Evolutionary conservation across 2,888 invertebrate species (phyloP).

Genomic region (Machimus atricapillus): DNA sequence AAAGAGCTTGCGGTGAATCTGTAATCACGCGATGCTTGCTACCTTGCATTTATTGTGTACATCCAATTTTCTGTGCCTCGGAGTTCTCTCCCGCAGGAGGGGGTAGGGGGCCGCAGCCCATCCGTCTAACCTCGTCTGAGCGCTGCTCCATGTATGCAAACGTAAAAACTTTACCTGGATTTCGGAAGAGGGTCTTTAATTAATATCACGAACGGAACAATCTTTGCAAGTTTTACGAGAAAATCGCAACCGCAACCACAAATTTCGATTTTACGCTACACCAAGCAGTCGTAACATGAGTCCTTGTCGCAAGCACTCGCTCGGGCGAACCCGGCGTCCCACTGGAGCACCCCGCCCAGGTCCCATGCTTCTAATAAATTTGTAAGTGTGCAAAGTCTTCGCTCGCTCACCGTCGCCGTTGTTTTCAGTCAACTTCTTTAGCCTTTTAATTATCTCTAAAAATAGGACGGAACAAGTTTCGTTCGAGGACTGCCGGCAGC

Average conservation of each 20-base stretch:
- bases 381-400: conserved; percentile 5
- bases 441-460: conserved; percentile 34
- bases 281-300: conserved; percentile 28
- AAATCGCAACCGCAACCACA: conserved; percentile 30
- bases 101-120: neutral
- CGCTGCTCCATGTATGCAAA: neutral
- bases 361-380: conserved; percentile 11
- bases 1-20: neutral
- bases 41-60: neutral
- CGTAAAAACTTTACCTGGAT: conserved; percentile 16
- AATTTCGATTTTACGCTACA: conserved; percentile 35
- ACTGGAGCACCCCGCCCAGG: neutral
- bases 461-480: conserved; percentile 17
- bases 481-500: neutral
- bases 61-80: neutral
- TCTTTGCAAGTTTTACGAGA: conserved; percentile 20
- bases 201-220: conserved; percentile 21
- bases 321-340: neutral
- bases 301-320: neutral
- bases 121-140: neutral
- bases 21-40: neutral
- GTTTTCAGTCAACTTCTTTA: conserved; percentile 36
- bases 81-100: neutral
- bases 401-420: conserved; percentile 1
- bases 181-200: conserved; percentile 11